Evolutionary conservation across 2,888 invertebrate genomes (phyloP).

Genomic region (Drosophila mimetica): DNA sequence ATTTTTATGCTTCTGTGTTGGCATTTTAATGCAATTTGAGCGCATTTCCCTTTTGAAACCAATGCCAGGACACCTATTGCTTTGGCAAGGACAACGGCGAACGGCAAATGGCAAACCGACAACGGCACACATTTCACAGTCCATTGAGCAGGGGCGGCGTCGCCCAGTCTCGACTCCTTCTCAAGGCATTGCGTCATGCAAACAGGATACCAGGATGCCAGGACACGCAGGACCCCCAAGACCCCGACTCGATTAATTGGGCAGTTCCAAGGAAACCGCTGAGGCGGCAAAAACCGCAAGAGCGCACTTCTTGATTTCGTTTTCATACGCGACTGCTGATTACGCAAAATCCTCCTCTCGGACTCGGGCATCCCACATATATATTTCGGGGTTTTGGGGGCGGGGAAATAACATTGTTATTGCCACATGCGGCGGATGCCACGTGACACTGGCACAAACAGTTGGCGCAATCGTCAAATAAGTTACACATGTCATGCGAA

Average conservation of each 20-base stretch:
- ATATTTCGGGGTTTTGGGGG: not conserved
- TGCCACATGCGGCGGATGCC: constrained; percentile 73
- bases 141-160: constrained; percentile 73
- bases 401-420: constrained; percentile 28
- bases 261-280: constrained; percentile 56
- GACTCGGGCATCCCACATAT: no score
- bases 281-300: constrained; percentile 54
- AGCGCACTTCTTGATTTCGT: constrained; percentile 46
- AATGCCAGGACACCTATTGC: constrained; percentile 80
- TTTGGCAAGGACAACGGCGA: constrained; percentile 69
- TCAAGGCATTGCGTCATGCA: constrained; percentile 66
- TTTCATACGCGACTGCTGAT: constrained; percentile 61
- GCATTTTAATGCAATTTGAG: constrained; percentile 79
- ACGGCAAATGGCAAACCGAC: constrained; percentile 23
- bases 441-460: constrained; percentile 75
- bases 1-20: constrained; percentile 79
- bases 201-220: constrained; percentile 45
- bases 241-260: constrained; percentile 63
- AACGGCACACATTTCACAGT: constrained; percentile 77
- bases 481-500: constrained; percentile 52
- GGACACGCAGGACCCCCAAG: constrained; percentile 1
- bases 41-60: constrained; percentile 80
- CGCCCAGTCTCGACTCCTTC: constrained; percentile 63
- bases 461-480: constrained; percentile 48
- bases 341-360: constrained; percentile 56